A percentile compares a stretch with the other conserved stretches of the same genome.
phyloP scores from a whole-genome alignment of 2,113 vertebrate genomes.

The Macaca nemestrina region DNA sequence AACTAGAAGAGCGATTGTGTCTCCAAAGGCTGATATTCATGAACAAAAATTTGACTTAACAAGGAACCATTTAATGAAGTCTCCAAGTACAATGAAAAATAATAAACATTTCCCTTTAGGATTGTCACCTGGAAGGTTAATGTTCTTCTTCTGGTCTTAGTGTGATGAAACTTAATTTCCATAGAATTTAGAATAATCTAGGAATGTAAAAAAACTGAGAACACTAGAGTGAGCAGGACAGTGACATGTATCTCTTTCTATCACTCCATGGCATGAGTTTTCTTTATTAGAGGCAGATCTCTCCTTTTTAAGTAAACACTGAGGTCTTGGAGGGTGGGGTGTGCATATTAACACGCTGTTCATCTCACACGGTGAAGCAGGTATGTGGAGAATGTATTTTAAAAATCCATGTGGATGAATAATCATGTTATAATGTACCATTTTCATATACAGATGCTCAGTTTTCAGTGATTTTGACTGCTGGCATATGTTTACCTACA shows the following conservation, averaged over 20 bases:
- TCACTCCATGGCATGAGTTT: neutral
- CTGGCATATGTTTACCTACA: neutral
- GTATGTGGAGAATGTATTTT: neutral
- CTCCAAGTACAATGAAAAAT: neutral
- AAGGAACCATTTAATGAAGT: neutral
- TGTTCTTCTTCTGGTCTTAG: neutral
- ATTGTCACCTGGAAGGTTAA: neutral
- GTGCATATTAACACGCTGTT: neutral
- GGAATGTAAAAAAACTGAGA: neutral
- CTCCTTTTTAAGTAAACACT: neutral
- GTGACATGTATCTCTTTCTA: too few relatives aligned
- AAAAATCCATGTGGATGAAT: neutral
- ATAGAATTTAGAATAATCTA: neutral
- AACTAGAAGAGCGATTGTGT: neutral
- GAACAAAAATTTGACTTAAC: neutral
- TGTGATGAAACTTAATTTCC: neutral
- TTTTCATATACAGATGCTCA: neutral
- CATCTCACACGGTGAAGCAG: neutral
- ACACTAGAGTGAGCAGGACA: neutral
- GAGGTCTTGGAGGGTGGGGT: neutral
- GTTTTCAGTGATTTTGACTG: neutral
- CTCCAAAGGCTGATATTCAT: neutral
- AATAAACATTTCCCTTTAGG: neutral
- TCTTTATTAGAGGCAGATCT: neutral
- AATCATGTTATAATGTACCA: neutral